These are phyloP conservation scores for Bombylius major DNA, from an alignment of 2,888 invertebrate genomes.

Conservation along the genomic window DNA sequence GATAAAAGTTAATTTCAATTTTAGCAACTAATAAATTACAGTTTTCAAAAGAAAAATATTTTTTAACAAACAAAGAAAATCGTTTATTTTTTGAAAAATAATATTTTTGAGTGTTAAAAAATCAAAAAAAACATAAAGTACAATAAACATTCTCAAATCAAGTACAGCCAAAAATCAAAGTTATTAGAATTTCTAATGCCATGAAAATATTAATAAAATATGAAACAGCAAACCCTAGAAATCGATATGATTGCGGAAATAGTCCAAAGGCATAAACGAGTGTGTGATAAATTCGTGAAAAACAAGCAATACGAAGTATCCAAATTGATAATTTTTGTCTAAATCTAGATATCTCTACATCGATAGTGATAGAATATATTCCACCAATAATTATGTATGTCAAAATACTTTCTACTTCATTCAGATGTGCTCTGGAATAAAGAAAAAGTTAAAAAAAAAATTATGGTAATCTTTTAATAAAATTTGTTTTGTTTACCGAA, in stretches of 20 bases:
- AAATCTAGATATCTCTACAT: no score
- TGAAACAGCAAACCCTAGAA: conserved; percentile 36
- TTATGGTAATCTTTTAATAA: no score
- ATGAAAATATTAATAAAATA: conserved; percentile 39
- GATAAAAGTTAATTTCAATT: no score
- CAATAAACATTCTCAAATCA: conserved; percentile 4
- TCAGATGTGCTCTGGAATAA: conserved; percentile 48
- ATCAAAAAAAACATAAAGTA: neutral
- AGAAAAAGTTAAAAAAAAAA: neutral
- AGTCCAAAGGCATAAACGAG: conserved; percentile 49
- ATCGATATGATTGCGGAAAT: conserved; percentile 45
- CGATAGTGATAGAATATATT: conserved; percentile 45
- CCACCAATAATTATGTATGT: conserved; percentile 45
- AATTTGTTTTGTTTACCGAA: no score
- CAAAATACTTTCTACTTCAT: conserved; percentile 57
- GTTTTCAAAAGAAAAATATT: no score
- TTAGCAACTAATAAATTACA: no score
- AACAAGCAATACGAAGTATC: conserved; percentile 43
- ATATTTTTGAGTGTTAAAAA: neutral
- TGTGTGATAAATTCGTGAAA: conserved; percentile 45
- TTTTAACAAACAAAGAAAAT: no score
- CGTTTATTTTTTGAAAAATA: no score
- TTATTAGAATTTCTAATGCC: conserved; percentile 33
- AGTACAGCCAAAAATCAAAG: conserved; percentile 23
- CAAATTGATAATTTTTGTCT: conserved; percentile 40